Percentiles rank a stretch among this genome's conserved stretches.
Evolutionary conservation across 2,888 invertebrate species (phyloP).

Genomic region (Netelia inedita): DNA sequence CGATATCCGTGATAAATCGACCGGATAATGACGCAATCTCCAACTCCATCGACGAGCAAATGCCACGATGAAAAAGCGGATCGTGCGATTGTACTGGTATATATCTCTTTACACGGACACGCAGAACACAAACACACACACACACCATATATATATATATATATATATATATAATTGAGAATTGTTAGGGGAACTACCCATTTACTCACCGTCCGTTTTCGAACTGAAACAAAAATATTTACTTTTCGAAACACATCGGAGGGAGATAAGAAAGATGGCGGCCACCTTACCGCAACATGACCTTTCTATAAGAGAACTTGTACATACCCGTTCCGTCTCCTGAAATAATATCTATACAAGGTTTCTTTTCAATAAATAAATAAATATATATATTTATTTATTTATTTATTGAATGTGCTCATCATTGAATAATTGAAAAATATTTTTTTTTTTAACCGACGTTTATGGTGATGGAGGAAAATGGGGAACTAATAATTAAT

Average conservation of each 20-base stretch:
- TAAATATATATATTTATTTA: too few relatives aligned
- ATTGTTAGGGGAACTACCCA: neutral
- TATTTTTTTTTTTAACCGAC: too few relatives aligned
- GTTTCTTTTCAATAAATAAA: too few relatives aligned
- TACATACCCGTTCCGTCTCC: too few relatives aligned
- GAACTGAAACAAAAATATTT: neutral
- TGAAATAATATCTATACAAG: too few relatives aligned
- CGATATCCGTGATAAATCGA: constrained; percentile 58
- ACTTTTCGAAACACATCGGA: neutral
- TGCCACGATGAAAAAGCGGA: constrained; percentile 81
- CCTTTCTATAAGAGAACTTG: too few relatives aligned
- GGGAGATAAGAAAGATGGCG: neutral
- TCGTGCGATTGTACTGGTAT: constrained; percentile 80
- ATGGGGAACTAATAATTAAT: too few relatives aligned
- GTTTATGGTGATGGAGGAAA: too few relatives aligned
- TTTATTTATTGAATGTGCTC: too few relatives aligned
- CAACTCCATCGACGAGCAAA: constrained; percentile 79
- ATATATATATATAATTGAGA: neutral
- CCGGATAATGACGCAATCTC: constrained; percentile 83
- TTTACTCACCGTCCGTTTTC: neutral
- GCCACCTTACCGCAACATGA: too few relatives aligned
- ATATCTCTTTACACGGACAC: neutral
- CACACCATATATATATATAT: constrained; percentile 6
- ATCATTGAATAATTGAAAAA: too few relatives aligned
- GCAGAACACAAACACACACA: too few relatives aligned